Percentiles rank a stretch among this genome's conserved stretches.
These are phyloP conservation scores for Lophius americanus DNA, from an alignment of 2,797 vertebrate species.

Conservation along the genomic window DNA sequence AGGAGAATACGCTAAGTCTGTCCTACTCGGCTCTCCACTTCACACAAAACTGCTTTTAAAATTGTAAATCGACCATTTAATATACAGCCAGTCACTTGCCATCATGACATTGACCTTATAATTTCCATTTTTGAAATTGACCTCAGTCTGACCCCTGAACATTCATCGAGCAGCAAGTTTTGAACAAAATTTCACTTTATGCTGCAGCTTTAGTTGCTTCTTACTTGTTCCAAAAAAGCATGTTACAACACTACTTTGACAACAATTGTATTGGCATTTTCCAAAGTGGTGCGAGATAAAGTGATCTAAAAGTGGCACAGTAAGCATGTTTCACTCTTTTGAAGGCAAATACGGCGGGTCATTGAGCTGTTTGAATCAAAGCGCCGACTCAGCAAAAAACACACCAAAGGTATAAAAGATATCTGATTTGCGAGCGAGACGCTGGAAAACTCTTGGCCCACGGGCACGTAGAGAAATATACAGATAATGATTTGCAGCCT, in stretches of 20 bases:
- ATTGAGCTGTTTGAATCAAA: constrained; percentile 69
- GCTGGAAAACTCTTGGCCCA: constrained; percentile 15
- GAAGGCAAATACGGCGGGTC: constrained; percentile 74
- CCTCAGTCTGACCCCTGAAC: too few species aligned
- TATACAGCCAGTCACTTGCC: too few species aligned
- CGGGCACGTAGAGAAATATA: background rate
- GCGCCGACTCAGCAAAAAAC: constrained; percentile 70
- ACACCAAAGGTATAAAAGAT: constrained; percentile 10
- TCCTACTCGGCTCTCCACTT: too few species aligned
- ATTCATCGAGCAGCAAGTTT: constrained; percentile 2
- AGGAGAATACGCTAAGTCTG: too few species aligned
- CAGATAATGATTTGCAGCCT: constrained; percentile 2
- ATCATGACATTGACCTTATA: too few species aligned
- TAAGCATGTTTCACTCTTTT: constrained; percentile 80
- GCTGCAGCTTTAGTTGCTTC: constrained; percentile 12
- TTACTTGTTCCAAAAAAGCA: constrained; percentile 49
- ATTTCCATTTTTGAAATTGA: too few species aligned
- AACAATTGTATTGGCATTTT: constrained; percentile 80
- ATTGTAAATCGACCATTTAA: too few species aligned
- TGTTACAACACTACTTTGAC: constrained; percentile 81
- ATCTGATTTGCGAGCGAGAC: constrained; percentile 26
- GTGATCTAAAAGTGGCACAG: constrained; percentile 80
- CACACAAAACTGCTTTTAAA: too few species aligned
- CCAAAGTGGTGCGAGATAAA: constrained; percentile 71
- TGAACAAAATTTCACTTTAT: constrained; percentile 4